Conservation (phyloP, 1,140 invertebrate genomes). For the Lordiphosa collinella region DNA sequence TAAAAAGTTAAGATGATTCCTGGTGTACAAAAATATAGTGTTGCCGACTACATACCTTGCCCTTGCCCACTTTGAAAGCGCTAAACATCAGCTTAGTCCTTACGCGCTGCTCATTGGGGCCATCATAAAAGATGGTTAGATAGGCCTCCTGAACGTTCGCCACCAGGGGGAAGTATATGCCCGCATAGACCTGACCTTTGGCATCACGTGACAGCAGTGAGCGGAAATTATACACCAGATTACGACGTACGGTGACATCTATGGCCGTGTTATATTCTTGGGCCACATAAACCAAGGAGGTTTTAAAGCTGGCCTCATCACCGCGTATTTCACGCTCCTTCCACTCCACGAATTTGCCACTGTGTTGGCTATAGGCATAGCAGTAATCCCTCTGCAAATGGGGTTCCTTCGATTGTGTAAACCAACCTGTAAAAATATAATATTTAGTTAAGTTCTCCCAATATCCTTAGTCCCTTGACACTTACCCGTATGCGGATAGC, state of each 20-base stretch:
- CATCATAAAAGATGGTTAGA: slow-evolving; percentile 90
- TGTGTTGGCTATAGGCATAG: slow-evolving; percentile 85
- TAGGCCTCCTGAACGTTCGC: slow-evolving; percentile 82
- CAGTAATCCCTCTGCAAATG: slow-evolving; percentile 89
- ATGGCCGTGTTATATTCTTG: slow-evolving; percentile 89
- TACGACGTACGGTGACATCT: slow-evolving; percentile 92
- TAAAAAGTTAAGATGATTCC: not conserved
- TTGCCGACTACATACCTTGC: slow-evolving; percentile 81
- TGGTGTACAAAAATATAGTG: no score
- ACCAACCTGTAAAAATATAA: slow-evolving; percentile 82
- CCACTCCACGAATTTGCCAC: slow-evolving; percentile 90
- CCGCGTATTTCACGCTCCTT: slow-evolving; percentile 85
- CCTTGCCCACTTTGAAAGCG: slow-evolving; percentile 84
- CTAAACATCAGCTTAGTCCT: slow-evolving; percentile 86
- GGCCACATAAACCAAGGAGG: slow-evolving; percentile 88
- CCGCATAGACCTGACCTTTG: slow-evolving; percentile 89
- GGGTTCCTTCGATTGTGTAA: slow-evolving; percentile 88
- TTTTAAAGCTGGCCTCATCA: slow-evolving; percentile 82
- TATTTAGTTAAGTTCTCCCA: not conserved
- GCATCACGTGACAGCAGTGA: slow-evolving; percentile 89
- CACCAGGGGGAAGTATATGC: slow-evolving; percentile 89
- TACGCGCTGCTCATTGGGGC: slow-evolving; percentile 81
- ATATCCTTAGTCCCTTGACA: slow-evolving; percentile 28
- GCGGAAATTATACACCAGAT: slow-evolving; percentile 92
- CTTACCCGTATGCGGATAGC: slow-evolving; percentile 89